phyloP scores from a whole-genome alignment of 2,888 invertebrate genomes.

The Rhagonycha fulva region DNA sequence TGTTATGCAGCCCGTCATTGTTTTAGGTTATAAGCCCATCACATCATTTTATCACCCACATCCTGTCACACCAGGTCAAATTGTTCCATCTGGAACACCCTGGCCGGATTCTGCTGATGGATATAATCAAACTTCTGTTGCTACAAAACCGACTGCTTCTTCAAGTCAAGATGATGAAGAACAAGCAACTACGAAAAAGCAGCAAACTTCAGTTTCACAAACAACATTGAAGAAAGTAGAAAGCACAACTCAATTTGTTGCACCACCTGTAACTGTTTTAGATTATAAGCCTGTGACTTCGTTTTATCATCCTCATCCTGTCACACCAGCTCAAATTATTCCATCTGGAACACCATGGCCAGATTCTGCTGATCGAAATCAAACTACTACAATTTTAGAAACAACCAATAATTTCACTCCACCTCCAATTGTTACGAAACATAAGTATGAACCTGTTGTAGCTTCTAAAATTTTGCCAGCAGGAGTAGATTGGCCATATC shows the following conservation, averaged over 20 bases:
- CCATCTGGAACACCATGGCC: slow-evolving; percentile 19
- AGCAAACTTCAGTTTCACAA: background rate
- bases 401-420: background rate
- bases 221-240: background rate
- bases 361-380: slow-evolving; percentile 2
- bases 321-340: slow-evolving; percentile 9
- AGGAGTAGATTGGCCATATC: background rate
- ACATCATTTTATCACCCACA: slow-evolving; percentile 13
- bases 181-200: background rate
- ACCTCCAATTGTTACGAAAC: background rate
- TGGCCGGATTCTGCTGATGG: slow-evolving; percentile 18
- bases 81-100: slow-evolving; percentile 21
- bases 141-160: background rate
- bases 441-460: background rate
- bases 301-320: slow-evolving; percentile 8
- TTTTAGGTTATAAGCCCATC: slow-evolving; percentile 28
- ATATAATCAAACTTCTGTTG: background rate
- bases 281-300: slow-evolving; percentile 29
- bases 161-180: background rate
- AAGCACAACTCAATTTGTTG: background rate
- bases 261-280: slow-evolving; percentile 2
- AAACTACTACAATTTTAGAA: background rate
- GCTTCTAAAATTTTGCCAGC: background rate
- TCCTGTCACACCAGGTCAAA: slow-evolving; percentile 12
- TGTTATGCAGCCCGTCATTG: background rate